Base-by-base conservation (phyloP, 2,113 vertebrate genomes). In the Callorhinus ursinus region DNA sequence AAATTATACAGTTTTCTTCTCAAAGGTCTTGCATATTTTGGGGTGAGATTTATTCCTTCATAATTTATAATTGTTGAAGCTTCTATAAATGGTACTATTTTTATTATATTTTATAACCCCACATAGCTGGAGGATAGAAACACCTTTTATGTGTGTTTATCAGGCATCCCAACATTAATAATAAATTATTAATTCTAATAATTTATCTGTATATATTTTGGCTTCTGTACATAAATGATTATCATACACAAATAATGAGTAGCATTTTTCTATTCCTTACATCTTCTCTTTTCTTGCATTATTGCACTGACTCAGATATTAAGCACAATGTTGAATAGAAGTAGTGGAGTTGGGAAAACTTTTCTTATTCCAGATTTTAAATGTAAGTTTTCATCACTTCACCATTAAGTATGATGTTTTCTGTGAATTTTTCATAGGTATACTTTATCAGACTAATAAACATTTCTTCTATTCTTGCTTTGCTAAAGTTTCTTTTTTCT, bases 181-280 rank as follows among this genome's bases (percentile, higher is more conserved):
- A 65, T 65, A 65, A 15, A 65, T 81, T 84, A 76, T 61, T 42
- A 88, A 57, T 63, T 80, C 7, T 57, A 96, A 55, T 36, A 94
- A 72, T 39, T 49, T 77, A 61, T 91, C 10, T 92, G 69, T 36
- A 49, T 88, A 39, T 72, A 76, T 85, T 97, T 84, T 94, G 8
- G 6, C 71, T 91, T 93, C 57, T 84, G 2, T 72, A 65, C 13
- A 46, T 55, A 69, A 95, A 59, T 77, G 5, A 46, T 79, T 67
- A 26, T 72, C 8, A n/a, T 79, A 88, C 82, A 6, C 21, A 83
- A 85, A 77, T 87, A 85, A 89, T 57, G 0, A 65, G 7, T 33
- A 53, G 22, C 39, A 74, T 67, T 46, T 83, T 59, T 92, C 36
- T 67, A 77, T 57, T 57, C 31, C 24, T 85, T 65, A 39, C 19